Evolutionary conservation across 2,113 vertebrate genomes (phyloP).

Genomic region (Petrocephalus zakoni): DNA sequence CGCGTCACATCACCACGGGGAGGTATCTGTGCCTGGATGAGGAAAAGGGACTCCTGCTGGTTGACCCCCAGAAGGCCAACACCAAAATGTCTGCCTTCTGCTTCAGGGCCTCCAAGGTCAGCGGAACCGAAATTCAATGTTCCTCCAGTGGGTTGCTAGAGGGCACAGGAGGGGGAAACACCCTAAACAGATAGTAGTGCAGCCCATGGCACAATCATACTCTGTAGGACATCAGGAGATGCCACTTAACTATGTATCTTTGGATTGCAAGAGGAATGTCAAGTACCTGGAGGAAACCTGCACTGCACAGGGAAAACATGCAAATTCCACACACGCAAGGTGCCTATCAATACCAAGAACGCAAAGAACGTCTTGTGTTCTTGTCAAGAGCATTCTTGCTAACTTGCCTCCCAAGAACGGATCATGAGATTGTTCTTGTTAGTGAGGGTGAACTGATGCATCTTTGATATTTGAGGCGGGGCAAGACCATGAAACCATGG

Average conservation of each 20-base stretch:
- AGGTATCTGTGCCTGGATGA: constrained; percentile 77
- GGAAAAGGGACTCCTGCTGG: constrained; percentile 77
- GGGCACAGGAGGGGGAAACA: background rate
- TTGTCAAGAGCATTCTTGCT: background rate
- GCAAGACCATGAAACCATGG: background rate
- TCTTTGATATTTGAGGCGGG: background rate
- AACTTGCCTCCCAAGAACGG: background rate
- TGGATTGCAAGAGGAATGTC: background rate
- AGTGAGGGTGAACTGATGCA: background rate
- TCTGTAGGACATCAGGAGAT: background rate
- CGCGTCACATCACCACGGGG: constrained; percentile 85
- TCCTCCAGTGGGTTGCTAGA: background rate
- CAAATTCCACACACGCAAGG: background rate
- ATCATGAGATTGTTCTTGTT: background rate
- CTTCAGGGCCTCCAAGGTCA: constrained; percentile 83
- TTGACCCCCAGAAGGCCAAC: constrained; percentile 76
- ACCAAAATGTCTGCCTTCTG: constrained; percentile 82
- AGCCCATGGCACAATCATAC: background rate
- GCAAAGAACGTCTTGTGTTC: background rate
- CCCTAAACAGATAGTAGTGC: background rate
- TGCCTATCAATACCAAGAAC: background rate
- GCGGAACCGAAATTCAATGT: background rate
- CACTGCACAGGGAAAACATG: background rate
- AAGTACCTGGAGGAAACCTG: background rate
- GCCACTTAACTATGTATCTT: background rate